These are phyloP conservation scores for Melieria omissa DNA, from an alignment of 2,888 invertebrate species.

Conservation along the genomic window DNA sequence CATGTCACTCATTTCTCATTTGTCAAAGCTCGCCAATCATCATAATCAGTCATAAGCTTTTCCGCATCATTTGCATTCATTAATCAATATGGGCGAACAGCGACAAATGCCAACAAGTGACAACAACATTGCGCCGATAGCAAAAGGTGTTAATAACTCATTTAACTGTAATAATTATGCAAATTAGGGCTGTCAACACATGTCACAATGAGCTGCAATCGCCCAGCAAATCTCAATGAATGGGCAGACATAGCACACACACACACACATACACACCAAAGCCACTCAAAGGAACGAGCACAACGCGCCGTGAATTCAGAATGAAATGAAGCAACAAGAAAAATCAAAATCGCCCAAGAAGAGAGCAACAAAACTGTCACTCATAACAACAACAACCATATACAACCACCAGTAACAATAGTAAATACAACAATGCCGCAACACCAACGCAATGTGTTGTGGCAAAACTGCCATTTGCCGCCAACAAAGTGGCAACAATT, in stretches of 20 bases:
- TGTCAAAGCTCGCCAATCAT: too few relatives aligned
- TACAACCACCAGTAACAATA: conserved; percentile 2
- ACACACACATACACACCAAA: neutral
- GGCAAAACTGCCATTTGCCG: neutral
- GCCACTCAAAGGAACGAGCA: neutral
- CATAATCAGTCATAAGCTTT: too few relatives aligned
- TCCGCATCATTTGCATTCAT: too few relatives aligned
- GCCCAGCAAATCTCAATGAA: too few relatives aligned
- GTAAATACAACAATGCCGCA: conserved; percentile 11
- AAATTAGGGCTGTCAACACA: conserved; percentile 20
- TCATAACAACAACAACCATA: neutral
- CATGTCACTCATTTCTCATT: too few relatives aligned
- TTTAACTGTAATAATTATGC: conserved; percentile 21
- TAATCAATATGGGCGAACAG: too few relatives aligned
- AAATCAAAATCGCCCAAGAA: neutral
- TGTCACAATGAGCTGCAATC: too few relatives aligned
- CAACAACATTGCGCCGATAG: too few relatives aligned
- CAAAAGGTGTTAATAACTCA: conserved; percentile 20
- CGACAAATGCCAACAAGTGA: too few relatives aligned
- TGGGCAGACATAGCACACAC: neutral
- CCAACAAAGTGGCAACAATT: conserved; percentile 6
- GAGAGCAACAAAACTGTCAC: neutral
- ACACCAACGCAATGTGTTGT: neutral
- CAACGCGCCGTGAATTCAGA: neutral
- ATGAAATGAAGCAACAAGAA: neutral